Percentiles rank a stretch among this genome's conserved stretches.
These are phyloP conservation scores for Leucoraja erinaceus DNA, from an alignment of 2,113 vertebrate genomes.

Conservation along the genomic window DNA sequence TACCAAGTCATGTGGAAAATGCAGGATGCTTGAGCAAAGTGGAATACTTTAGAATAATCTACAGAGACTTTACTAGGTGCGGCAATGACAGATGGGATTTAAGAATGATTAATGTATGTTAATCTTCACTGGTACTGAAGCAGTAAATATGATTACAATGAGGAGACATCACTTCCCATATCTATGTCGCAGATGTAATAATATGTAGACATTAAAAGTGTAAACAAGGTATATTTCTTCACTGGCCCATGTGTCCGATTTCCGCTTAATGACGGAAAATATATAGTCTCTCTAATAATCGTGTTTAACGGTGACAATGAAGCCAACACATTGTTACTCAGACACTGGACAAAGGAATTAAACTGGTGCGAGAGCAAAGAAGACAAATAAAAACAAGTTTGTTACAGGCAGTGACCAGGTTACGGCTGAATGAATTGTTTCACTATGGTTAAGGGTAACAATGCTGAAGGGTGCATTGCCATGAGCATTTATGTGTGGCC, in stretches of 20 bases:
- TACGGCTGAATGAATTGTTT: not conserved
- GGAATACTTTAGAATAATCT: constrained; percentile 25
- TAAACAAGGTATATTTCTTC: not conserved
- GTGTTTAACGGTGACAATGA: not conserved
- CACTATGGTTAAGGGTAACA: no score
- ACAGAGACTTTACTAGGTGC: not conserved
- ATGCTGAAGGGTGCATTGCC: not conserved
- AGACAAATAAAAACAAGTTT: not conserved
- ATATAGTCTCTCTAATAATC: not conserved
- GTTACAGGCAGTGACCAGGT: not conserved
- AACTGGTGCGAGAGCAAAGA: not conserved
- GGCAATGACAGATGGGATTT: constrained; percentile 29
- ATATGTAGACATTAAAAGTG: not conserved
- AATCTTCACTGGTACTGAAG: constrained; percentile 28
- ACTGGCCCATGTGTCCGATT: not conserved
- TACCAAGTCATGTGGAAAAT: constrained; percentile 28
- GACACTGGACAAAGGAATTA: not conserved
- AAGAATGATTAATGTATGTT: constrained; percentile 25
- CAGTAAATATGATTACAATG: constrained; percentile 12
- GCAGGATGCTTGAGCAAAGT: constrained; percentile 31
- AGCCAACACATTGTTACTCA: not conserved
- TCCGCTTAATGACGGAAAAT: not conserved
- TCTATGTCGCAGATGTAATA: not conserved
- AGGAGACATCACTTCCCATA: constrained; percentile 12
- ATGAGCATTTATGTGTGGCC: not conserved